phyloP scores from a whole-genome alignment of 2,888 invertebrate species.

The Zootermopsis nevadensis region DNA sequence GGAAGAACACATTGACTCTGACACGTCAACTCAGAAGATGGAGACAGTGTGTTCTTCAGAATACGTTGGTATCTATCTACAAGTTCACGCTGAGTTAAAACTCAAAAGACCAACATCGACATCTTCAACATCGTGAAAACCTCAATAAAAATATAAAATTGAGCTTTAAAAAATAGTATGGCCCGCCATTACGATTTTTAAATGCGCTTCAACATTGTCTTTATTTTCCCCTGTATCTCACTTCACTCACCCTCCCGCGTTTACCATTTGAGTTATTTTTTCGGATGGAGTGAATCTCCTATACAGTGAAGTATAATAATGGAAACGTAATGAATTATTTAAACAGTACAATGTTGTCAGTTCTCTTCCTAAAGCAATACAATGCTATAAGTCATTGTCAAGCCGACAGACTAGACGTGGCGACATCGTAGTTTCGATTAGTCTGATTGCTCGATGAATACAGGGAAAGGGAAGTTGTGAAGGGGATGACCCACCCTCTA shows the following conservation, averaged over 20 bases:
- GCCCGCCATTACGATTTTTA: neutral
- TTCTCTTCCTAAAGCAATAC: constrained; percentile 22
- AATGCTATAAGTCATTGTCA: constrained; percentile 48
- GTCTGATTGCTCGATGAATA: constrained; percentile 51
- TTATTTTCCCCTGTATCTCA: neutral
- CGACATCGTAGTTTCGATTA: constrained; percentile 50
- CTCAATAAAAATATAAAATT: no score
- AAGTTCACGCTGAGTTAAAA: no score
- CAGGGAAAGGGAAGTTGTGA: constrained; percentile 29
- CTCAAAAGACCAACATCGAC: no score
- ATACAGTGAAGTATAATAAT: constrained; percentile 31
- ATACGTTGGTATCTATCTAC: no score
- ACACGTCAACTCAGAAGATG: no score
- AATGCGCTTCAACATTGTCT: neutral
- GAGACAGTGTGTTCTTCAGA: no score
- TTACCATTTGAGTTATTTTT: neutral
- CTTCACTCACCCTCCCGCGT: neutral
- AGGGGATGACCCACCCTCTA: constrained; percentile 8
- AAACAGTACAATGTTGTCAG: constrained; percentile 7
- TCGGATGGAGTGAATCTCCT: constrained; percentile 17
- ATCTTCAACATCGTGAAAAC: no score
- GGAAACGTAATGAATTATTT: constrained; percentile 30
- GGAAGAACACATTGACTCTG: no score
- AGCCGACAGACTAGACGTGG: constrained; percentile 44
- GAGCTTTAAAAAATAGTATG: neutral